Conservation (phyloP, 2,888 invertebrate species). For the Gymnosoma rotundatum region DNA sequence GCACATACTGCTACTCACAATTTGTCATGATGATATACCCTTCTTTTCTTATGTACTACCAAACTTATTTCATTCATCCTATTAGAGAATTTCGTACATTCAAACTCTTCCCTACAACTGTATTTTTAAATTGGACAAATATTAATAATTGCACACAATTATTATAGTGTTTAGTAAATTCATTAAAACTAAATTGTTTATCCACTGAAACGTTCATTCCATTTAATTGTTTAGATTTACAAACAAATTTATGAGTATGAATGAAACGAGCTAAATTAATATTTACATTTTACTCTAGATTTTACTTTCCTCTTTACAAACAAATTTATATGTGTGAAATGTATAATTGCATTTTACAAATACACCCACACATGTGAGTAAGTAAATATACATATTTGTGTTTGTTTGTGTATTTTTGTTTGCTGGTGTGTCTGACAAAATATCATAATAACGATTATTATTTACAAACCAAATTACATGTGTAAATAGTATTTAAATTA, state of each 20-base stretch:
- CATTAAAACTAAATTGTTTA: slow-evolving; percentile 56
- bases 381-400: neutral
- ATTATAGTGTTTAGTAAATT: slow-evolving; percentile 33
- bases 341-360: neutral
- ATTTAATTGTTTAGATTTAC: slow-evolving; percentile 45
- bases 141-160: slow-evolving; percentile 5
- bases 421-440: slow-evolving; percentile 16
- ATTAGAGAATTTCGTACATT: too few species aligned
- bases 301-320: slow-evolving; percentile 15
- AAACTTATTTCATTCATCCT: too few species aligned
- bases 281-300: slow-evolving; percentile 54
- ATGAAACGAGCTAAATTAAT: slow-evolving; percentile 50
- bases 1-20: too few species aligned
- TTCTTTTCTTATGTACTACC: too few species aligned
- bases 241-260: slow-evolving; percentile 46
- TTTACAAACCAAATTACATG: slow-evolving; percentile 58
- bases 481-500: slow-evolving; percentile 48
- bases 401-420: neutral
- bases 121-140: neutral
- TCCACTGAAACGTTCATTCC: slow-evolving; percentile 16
- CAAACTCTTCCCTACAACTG: neutral
- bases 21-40: too few species aligned
- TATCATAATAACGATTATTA: slow-evolving; percentile 46
- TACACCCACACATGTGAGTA: neutral
- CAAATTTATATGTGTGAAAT: slow-evolving; percentile 10